phyloP scores from a whole-genome alignment of 2,888 invertebrate genomes.

The Osedax fenrisi region DNA sequence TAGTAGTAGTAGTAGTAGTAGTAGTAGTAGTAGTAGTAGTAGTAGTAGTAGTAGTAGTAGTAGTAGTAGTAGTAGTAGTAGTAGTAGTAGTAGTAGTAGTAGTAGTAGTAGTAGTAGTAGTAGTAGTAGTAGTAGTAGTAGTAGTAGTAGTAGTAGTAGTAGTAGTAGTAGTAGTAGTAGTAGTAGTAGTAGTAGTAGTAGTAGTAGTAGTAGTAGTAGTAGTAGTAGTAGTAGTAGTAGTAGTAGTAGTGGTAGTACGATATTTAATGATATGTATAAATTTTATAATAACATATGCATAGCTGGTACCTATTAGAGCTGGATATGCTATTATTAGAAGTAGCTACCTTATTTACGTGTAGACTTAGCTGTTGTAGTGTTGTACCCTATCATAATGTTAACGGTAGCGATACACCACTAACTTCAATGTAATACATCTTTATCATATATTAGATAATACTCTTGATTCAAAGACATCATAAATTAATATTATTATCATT shows the following conservation, averaged over 20 bases:
- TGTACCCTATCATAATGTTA: too few relatives aligned
- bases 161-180: slow-evolving; percentile 3
- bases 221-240: slow-evolving; percentile 3
- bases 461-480: too few relatives aligned
- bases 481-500: too few relatives aligned
- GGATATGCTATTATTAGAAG: too few relatives aligned
- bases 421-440: too few relatives aligned
- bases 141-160: slow-evolving; percentile 3
- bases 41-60: not conserved
- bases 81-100: not conserved
- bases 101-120: not conserved
- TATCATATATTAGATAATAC: too few relatives aligned
- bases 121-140: not conserved
- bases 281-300: too few relatives aligned
- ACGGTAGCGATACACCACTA: too few relatives aligned
- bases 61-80: not conserved
- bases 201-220: not conserved
- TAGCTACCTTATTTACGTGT: too few relatives aligned
- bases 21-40: not conserved
- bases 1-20: not conserved
- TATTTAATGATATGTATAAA: too few relatives aligned
- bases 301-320: too few relatives aligned
- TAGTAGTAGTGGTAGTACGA: not conserved
- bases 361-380: too few relatives aligned
- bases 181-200: not conserved